Conservation (phyloP, 1,140 invertebrate species). For the Dreissena polymorpha region DNA sequence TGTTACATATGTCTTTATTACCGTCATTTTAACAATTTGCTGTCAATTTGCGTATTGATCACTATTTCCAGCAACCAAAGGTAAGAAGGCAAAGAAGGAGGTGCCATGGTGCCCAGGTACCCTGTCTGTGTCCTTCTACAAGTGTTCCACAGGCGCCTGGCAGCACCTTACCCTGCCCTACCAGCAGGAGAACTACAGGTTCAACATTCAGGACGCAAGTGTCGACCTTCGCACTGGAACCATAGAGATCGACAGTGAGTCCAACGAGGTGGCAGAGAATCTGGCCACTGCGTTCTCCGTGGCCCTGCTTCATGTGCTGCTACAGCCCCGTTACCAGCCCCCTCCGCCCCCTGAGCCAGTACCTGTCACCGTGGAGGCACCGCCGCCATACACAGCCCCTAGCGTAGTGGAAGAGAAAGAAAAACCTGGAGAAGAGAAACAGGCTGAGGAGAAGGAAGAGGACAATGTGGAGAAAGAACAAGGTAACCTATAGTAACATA, state of each 20-base stretch:
- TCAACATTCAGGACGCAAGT: conserved; percentile 45
- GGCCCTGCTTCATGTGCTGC: conserved; percentile 65
- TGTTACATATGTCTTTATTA: too few species aligned
- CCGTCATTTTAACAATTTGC: too few species aligned
- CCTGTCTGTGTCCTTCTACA: conserved; percentile 68
- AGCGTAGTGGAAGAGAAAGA: neutral
- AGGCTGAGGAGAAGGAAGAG: neutral
- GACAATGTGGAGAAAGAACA: neutral
- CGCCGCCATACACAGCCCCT: conserved; percentile 17
- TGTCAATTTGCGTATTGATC: too few species aligned
- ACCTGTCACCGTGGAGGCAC: neutral
- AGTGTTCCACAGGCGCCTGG: conserved; percentile 61
- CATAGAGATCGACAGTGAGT: conserved; percentile 47
- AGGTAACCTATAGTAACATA: neutral
- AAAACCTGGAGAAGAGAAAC: conserved; percentile 20
- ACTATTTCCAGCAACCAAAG: conserved; percentile 44
- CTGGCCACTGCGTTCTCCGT: conserved; percentile 62
- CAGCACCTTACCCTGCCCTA: conserved; percentile 56
- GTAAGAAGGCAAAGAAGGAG: conserved; percentile 61
- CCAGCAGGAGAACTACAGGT: conserved; percentile 46
- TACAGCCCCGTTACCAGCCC: conserved; percentile 56
- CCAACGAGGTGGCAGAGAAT: conserved; percentile 64
- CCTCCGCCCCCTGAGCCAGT: conserved; percentile 33
- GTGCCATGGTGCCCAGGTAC: conserved; percentile 70
- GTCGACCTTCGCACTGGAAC: conserved; percentile 45